Percentiles rank a stretch among this genome's conserved stretches.
phyloP scores from a whole-genome alignment of 2,113 vertebrate genomes.

The Paraplagusia blochii region DNA sequence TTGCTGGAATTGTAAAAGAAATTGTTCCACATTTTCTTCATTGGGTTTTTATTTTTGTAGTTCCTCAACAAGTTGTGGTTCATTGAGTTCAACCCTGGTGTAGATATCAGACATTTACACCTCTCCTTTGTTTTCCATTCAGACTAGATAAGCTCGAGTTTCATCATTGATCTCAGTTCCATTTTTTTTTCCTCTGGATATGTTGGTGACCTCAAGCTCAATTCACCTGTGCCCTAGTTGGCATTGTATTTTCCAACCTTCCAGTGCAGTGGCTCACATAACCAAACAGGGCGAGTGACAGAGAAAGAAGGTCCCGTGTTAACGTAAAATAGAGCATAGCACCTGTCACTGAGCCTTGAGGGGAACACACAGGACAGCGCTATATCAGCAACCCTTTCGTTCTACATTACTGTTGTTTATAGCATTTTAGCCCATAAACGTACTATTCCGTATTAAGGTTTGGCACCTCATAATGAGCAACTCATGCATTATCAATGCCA shows the following conservation, averaged over 20 bases:
- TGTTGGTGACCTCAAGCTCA: conserved; percentile 39
- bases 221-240: conserved; percentile 59
- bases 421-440: background rate
- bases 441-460: background rate
- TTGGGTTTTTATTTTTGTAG: conserved; percentile 2
- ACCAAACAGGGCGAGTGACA: conserved; percentile 26
- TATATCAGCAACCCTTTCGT: conserved; percentile 13
- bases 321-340: conserved; percentile 29
- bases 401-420: conserved; percentile 1
- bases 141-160: conserved; percentile 30
- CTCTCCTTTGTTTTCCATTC: conserved; percentile 34
- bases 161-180: conserved; percentile 17
- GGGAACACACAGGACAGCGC: conserved; percentile 11
- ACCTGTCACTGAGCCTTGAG: conserved; percentile 39
- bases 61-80: conserved; percentile 22
- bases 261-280: conserved; percentile 30
- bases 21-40: conserved; percentile 1
- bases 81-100: conserved; percentile 39
- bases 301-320: conserved; percentile 24
- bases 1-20: conserved; percentile 16
- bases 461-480: no score
- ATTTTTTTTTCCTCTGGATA: conserved; percentile 25
- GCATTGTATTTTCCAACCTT: conserved; percentile 41
- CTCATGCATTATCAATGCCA: no score
- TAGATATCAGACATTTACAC: conserved; percentile 23